phyloP scores from a whole-genome alignment of 2,113 vertebrate species.

The Podiceps cristatus region DNA sequence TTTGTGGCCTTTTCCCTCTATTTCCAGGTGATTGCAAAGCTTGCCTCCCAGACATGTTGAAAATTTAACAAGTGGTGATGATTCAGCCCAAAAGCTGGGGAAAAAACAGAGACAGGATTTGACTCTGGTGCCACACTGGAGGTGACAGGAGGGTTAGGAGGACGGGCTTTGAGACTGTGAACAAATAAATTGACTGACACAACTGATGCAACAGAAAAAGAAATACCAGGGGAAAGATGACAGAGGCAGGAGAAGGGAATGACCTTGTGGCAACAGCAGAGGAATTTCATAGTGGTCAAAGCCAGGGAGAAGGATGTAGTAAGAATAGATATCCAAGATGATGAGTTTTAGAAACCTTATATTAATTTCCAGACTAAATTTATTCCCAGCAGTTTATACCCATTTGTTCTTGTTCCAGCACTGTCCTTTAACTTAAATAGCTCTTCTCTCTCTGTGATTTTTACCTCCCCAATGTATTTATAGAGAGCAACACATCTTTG shows the following conservation, averaged over 20 bases:
- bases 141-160: background rate
- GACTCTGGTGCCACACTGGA: background rate
- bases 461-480: background rate
- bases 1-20: background rate
- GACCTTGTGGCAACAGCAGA: background rate
- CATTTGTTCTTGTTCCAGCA: background rate
- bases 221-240: background rate
- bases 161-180: background rate
- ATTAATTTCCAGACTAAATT: conserved; percentile 4
- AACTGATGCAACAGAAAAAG: background rate
- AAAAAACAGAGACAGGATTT: background rate
- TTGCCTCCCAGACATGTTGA: background rate
- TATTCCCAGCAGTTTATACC: background rate
- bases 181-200: background rate
- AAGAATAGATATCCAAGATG: background rate
- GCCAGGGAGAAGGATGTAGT: background rate
- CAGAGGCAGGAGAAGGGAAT: background rate
- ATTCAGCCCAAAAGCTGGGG: background rate
- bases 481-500: background rate
- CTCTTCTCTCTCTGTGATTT: background rate
- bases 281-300: background rate
- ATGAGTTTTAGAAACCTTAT: background rate
- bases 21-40: background rate
- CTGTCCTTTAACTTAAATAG: background rate
- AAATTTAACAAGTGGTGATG: background rate